Evolutionary conservation across 2,888 invertebrate genomes (phyloP).

Genomic region (Griposia aprilina): DNA sequence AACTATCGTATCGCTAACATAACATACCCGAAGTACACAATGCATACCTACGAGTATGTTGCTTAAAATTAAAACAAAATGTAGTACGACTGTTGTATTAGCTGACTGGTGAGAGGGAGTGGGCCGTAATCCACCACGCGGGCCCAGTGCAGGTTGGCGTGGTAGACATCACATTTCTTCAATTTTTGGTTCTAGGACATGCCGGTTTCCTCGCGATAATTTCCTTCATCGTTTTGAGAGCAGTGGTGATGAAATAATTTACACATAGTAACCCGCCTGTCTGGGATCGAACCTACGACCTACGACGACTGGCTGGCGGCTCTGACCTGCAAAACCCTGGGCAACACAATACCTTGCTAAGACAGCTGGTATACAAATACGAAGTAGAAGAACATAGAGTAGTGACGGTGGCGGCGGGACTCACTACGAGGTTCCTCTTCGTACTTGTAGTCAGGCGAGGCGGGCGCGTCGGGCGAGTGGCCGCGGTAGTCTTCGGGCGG

Average conservation of each 20-base stretch:
- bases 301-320: background rate
- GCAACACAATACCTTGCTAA: background rate
- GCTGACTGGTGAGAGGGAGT: too few relatives aligned
- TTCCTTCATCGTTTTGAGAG: background rate
- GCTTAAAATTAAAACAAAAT: background rate
- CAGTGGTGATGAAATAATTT: background rate
- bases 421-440: conserved; percentile 76
- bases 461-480: conserved; percentile 77
- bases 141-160: background rate
- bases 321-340: background rate
- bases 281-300: background rate
- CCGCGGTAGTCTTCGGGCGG: conserved; percentile 77
- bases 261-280: background rate
- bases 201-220: too few relatives aligned
- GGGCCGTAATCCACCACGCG: background rate
- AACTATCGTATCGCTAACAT: background rate
- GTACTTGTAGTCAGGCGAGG: conserved; percentile 82
- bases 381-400: background rate
- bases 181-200: background rate
- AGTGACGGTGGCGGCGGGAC: background rate
- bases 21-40: background rate
- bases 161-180: background rate
- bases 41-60: background rate
- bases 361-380: background rate
- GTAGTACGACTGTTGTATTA: background rate